Evolutionary conservation across 2,888 invertebrate genomes (phyloP).

Genomic region (Hirtodrosophila histrioides): DNA sequence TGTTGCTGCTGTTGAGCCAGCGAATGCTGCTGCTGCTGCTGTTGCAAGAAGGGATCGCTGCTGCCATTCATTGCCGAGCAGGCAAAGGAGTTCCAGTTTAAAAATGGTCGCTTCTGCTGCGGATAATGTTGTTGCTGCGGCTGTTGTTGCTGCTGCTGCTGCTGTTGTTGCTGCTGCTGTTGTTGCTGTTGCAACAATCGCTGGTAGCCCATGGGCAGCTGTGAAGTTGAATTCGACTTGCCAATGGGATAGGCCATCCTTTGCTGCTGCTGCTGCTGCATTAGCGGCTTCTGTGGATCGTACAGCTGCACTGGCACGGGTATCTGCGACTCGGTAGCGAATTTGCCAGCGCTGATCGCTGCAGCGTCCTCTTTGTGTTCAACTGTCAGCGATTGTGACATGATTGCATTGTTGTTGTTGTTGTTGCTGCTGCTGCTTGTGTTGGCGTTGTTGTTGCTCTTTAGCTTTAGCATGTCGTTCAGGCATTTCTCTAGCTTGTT

Average conservation of each 20-base stretch:
- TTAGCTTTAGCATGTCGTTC: conserved; percentile 83
- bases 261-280: conserved; percentile 62
- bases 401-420: conserved; percentile 47
- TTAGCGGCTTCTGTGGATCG: conserved; percentile 68
- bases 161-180: conserved; percentile 69
- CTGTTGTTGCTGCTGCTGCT: conserved; percentile 42
- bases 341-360: conserved; percentile 51
- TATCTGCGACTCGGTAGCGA: conserved; percentile 64
- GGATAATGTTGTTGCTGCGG: conserved; percentile 67
- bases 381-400: conserved; percentile 56
- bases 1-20: conserved; percentile 48
- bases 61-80: conserved; percentile 78
- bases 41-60: conserved; percentile 77
- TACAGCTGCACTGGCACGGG: conserved; percentile 73
- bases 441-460: conserved; percentile 49
- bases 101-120: conserved; percentile 82
- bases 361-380: conserved; percentile 65
- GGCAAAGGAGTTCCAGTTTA: conserved; percentile 83
- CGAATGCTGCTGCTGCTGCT: conserved; percentile 38
- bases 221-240: conserved; percentile 84
- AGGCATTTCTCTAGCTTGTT: conserved; percentile 84
- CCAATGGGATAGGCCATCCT: conserved; percentile 79
- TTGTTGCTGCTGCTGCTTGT: too few species aligned
- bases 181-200: conserved; percentile 76
- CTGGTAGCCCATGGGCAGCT: conserved; percentile 81